These are phyloP conservation scores for Epizoanthus scotinus DNA, from an alignment of 92 coral and sea anemone species.

Conservation along the genomic window DNA sequence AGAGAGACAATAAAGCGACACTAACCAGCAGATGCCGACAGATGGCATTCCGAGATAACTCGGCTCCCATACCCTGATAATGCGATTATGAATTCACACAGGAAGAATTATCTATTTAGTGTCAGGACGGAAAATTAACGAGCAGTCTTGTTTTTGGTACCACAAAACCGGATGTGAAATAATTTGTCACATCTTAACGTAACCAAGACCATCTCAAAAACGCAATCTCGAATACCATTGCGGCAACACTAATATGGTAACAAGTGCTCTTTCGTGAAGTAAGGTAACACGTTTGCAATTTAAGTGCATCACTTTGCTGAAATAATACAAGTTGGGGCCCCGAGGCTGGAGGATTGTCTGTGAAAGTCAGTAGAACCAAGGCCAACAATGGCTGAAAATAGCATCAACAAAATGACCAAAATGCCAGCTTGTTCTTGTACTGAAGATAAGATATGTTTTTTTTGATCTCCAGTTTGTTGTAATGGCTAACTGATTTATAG, in stretches of 20 bases:
- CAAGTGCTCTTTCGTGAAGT: background rate
- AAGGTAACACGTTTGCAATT: background rate
- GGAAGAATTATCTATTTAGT: slow-evolving; percentile 46
- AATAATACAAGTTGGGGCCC: too few relatives aligned
- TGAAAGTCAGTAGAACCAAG: too few relatives aligned
- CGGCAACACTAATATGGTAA: background rate
- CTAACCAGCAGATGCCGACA: slow-evolving; percentile 45
- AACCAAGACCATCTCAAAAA: slow-evolving; percentile 2
- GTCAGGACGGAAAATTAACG: slow-evolving; percentile 41
- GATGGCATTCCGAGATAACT: slow-evolving; percentile 44
- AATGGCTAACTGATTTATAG: background rate
- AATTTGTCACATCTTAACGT: slow-evolving; percentile 21
- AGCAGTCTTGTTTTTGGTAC: slow-evolving; percentile 9
- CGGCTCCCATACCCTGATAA: slow-evolving; percentile 33
- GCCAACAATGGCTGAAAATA: too few relatives aligned
- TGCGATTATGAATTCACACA: slow-evolving; percentile 37
- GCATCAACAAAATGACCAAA: too few relatives aligned
- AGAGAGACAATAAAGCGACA: background rate
- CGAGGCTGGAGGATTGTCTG: too few relatives aligned
- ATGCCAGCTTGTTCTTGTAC: too few relatives aligned
- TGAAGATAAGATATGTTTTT: slow-evolving; percentile 16
- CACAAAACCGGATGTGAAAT: slow-evolving; percentile 25
- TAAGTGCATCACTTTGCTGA: background rate
- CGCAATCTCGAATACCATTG: slow-evolving; percentile 14
- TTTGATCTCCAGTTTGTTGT: background rate